phyloP scores from a whole-genome alignment of 2,888 invertebrate species.

The Hirtodrosophila trivittata region DNA sequence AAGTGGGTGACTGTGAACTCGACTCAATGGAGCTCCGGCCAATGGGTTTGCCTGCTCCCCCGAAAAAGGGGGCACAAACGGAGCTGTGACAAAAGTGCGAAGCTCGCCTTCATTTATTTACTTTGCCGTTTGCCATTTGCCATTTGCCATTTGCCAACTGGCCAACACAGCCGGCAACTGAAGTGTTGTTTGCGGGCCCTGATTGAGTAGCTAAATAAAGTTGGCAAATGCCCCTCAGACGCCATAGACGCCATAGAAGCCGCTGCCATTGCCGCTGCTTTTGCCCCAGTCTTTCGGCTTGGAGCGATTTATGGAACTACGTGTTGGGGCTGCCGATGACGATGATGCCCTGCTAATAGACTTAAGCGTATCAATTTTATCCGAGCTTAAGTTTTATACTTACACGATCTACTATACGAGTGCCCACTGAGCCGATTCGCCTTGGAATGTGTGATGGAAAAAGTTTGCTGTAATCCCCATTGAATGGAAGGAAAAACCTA shows the following conservation, averaged over 20 bases:
- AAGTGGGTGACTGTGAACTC: conserved; percentile 64
- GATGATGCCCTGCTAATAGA: conserved; percentile 42
- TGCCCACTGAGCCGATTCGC: conserved; percentile 10
- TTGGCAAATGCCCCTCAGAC: conserved; percentile 43
- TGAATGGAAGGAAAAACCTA: conserved; percentile 2
- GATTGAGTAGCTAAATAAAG: conserved; percentile 77
- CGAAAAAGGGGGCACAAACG: conserved; percentile 1
- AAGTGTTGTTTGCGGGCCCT: conserved; percentile 73
- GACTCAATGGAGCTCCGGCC: conserved; percentile 13
- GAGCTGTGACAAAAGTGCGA: conserved; percentile 65
- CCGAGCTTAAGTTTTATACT: conserved; percentile 18
- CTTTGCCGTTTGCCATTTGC: conserved; percentile 56
- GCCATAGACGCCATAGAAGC: background rate
- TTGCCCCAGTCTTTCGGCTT: background rate
- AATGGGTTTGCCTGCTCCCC: background rate
- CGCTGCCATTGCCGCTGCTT: background rate
- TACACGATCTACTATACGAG: conserved; percentile 24
- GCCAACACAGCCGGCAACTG: conserved; percentile 50
- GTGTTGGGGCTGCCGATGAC: conserved; percentile 1
- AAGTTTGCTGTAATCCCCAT: conserved; percentile 8
- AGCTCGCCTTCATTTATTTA: conserved; percentile 68
- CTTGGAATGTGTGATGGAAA: conserved; percentile 22
- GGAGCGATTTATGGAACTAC: background rate
- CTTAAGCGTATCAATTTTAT: conserved; percentile 60
- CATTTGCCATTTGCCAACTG: conserved; percentile 41